Percentiles rank a stretch among this genome's conserved stretches.
These are phyloP conservation scores for roundworm (Caenorhabditis elegans) DNA, from an alignment of 1,140 invertebrate genomes.

Conservation along the genomic window DNA sequence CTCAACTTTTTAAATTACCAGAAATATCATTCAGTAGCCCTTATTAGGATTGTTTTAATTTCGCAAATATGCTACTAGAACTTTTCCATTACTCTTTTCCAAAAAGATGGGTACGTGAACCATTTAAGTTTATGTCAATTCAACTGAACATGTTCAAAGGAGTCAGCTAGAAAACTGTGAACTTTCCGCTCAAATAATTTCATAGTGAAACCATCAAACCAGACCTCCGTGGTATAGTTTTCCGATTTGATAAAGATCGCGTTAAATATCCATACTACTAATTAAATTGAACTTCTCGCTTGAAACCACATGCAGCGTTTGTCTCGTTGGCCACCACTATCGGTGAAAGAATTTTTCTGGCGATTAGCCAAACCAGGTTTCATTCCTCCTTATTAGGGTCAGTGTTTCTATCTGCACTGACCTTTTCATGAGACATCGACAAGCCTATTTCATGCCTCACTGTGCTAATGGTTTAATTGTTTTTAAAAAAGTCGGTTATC, in stretches of 20 bases:
- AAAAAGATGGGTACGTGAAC: too few species aligned
- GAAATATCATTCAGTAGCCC: too few species aligned
- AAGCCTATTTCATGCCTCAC: constrained; percentile 13
- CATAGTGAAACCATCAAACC: background rate
- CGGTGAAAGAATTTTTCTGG: background rate
- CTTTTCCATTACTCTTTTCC: too few species aligned
- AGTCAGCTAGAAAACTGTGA: background rate
- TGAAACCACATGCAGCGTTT: background rate
- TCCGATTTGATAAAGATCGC: background rate
- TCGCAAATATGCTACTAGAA: too few species aligned
- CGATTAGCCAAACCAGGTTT: constrained; percentile 8
- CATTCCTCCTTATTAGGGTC: constrained; percentile 22
- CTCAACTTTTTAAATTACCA: too few species aligned
- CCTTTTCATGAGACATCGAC: constrained; percentile 4
- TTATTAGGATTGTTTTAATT: too few species aligned
- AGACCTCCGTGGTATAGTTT: background rate
- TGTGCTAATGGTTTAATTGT: constrained; percentile 13
- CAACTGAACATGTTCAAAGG: background rate
- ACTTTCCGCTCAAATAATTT: background rate
- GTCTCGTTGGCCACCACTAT: background rate
- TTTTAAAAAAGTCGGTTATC: background rate
- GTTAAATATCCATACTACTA: background rate
- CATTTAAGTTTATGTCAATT: background rate
- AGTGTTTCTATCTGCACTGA: background rate
- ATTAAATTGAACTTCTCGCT: background rate